Evolutionary conservation across 2,113 vertebrate genomes (phyloP).

Genomic region (Corydoras maculifer): DNA sequence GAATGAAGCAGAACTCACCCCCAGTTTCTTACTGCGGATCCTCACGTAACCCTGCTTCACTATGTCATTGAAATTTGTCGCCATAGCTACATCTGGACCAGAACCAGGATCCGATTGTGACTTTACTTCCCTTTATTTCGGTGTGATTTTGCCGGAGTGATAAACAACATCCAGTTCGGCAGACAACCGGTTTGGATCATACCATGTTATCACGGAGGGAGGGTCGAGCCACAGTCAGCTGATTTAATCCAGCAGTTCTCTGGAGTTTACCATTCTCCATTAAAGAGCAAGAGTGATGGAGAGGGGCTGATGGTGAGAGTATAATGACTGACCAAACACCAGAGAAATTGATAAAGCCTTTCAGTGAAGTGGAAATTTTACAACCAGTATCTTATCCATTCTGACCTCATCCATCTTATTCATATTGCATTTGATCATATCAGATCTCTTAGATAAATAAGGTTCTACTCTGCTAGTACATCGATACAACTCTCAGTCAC

Average conservation of each 20-base stretch:
- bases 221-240: constrained; percentile 59
- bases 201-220: not conserved
- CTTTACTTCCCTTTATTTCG: constrained; percentile 22
- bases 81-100: constrained; percentile 63
- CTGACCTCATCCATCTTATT: too few species aligned
- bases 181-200: constrained; percentile 54
- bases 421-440: too few species aligned
- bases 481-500: too few species aligned
- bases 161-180: constrained; percentile 49
- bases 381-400: too few species aligned
- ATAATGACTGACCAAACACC: too few species aligned
- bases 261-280: constrained; percentile 64
- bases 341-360: too few species aligned
- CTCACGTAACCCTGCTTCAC: constrained; percentile 98
- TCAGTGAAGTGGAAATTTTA: too few species aligned
- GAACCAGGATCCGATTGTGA: constrained; percentile 41
- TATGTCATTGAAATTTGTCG: constrained; percentile 99
- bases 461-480: too few species aligned
- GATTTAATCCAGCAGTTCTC: constrained; percentile 52
- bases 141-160: constrained; percentile 37
- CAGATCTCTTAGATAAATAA: too few species aligned
- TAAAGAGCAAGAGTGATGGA: constrained; percentile 7
- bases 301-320: too few species aligned
- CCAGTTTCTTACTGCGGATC: constrained; percentile 95
- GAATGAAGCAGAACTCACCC: constrained; percentile 74